Evolutionary conservation across 2,888 invertebrate genomes (phyloP).

Genomic region (Amiota communis): DNA sequence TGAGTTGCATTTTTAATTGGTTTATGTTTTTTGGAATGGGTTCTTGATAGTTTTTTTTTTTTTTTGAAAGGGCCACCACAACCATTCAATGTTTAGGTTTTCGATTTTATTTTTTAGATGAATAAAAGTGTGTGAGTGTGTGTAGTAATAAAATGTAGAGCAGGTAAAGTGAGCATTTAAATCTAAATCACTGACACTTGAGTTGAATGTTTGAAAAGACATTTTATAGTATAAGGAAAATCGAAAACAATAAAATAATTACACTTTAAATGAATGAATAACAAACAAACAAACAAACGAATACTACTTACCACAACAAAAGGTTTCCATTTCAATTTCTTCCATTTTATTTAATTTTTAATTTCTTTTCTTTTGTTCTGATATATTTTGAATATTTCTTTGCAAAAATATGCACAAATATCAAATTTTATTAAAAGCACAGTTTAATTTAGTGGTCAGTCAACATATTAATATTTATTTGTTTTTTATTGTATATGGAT

Average conservation of each 20-base stretch:
- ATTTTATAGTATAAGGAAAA: background rate
- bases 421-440: conserved; percentile 12
- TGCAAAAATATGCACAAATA: conserved; percentile 24
- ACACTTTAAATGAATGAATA: conserved; percentile 32
- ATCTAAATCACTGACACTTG: conserved; percentile 10
- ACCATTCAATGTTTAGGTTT: too few species aligned
- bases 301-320: conserved; percentile 71
- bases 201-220: conserved; percentile 2
- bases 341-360: conserved; percentile 55
- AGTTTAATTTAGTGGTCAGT: background rate
- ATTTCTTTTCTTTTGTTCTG: conserved; percentile 22
- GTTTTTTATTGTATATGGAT: background rate
- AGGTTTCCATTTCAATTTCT: conserved; percentile 69
- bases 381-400: conserved; percentile 14
- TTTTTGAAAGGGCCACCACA: too few species aligned
- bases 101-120: background rate
- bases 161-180: conserved; percentile 6
- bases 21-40: background rate
- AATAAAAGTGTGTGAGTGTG: conserved; percentile 15
- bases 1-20: conserved; percentile 1
- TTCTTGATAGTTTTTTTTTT: conserved; percentile 33
- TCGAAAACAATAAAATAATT: background rate
- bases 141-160: background rate
- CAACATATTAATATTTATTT: background rate
- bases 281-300: background rate